Conservation (phyloP, 2,113 vertebrate genomes). For the Abramis brama region DNA sequence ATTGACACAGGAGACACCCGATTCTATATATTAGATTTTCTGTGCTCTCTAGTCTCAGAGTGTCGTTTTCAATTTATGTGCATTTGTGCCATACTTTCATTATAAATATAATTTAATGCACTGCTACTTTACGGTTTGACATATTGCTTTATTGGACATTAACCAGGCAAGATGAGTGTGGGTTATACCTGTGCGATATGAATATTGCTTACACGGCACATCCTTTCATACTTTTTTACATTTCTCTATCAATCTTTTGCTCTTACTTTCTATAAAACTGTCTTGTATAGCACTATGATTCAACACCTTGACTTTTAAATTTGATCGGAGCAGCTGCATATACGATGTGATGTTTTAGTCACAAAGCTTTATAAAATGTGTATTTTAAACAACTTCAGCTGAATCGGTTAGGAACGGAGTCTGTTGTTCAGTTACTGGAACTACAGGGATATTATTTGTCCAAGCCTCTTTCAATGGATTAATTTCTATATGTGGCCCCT, state of each 20-base stretch:
- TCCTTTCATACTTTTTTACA: not conserved
- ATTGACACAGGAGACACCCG: slow-evolving; percentile 15
- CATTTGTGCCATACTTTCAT: slow-evolving; percentile 7
- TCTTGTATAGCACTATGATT: not conserved
- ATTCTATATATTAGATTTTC: slow-evolving; percentile 14
- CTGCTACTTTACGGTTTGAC: not conserved
- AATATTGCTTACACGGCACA: not conserved
- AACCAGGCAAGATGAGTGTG: not conserved
- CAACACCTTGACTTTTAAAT: not conserved
- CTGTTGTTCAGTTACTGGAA: not conserved
- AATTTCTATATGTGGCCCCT: too few species aligned
- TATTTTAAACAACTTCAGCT: not conserved
- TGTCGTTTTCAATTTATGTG: not conserved
- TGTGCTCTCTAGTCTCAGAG: not conserved
- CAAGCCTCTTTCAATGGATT: not conserved
- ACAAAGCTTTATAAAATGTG: not conserved
- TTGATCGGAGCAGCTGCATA: not conserved
- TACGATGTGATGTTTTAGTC: not conserved
- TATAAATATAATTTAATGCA: slow-evolving; percentile 11
- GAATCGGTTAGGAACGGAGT: not conserved
- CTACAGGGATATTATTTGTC: not conserved
- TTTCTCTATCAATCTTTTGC: slow-evolving; percentile 2
- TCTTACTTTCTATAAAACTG: slow-evolving; percentile 3
- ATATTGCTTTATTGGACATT: slow-evolving; percentile 5
- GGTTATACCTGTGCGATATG: slow-evolving; percentile 25